Evolutionary conservation across 2,888 invertebrate genomes (phyloP).

Genomic region (Perdita meconis): DNA sequence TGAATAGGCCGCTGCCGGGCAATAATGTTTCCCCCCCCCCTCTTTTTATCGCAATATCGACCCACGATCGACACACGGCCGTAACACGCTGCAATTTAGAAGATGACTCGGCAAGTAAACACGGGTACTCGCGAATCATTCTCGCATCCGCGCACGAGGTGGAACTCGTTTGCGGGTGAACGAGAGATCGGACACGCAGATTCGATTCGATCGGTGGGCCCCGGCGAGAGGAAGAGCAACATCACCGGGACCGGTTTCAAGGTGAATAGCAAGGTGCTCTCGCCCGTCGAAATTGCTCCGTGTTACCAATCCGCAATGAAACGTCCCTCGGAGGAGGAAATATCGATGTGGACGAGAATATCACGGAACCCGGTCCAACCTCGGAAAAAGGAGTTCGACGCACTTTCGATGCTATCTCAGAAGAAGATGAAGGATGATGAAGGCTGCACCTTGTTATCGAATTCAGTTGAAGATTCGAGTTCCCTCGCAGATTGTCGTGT

Average conservation of each 20-base stretch:
- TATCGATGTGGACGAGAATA: constrained; percentile 25
- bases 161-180: constrained; percentile 73
- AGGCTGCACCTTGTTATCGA: neutral
- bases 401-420: neutral
- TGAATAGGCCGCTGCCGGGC: constrained; percentile 51
- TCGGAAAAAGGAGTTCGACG: constrained; percentile 3
- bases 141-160: constrained; percentile 66
- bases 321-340: constrained; percentile 37
- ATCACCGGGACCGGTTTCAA: constrained; percentile 72
- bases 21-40: constrained; percentile 51
- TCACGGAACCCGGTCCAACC: constrained; percentile 24
- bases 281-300: constrained; percentile 66
- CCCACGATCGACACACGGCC: constrained; percentile 66
- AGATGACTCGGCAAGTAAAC: constrained; percentile 73
- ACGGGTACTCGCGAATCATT: constrained; percentile 71
- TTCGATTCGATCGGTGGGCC: constrained; percentile 69
- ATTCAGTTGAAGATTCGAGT: neutral
- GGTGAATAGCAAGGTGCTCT: constrained; percentile 72
- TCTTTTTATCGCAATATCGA: constrained; percentile 62
- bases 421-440: neutral
- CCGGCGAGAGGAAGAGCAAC: constrained; percentile 49
- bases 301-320: constrained; percentile 56
- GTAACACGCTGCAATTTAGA: constrained; percentile 73
- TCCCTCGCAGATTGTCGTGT: neutral
- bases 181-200: constrained; percentile 70